Evolutionary conservation across 2,113 vertebrate genomes (phyloP).

Genomic region (Callipepla squamata): DNA sequence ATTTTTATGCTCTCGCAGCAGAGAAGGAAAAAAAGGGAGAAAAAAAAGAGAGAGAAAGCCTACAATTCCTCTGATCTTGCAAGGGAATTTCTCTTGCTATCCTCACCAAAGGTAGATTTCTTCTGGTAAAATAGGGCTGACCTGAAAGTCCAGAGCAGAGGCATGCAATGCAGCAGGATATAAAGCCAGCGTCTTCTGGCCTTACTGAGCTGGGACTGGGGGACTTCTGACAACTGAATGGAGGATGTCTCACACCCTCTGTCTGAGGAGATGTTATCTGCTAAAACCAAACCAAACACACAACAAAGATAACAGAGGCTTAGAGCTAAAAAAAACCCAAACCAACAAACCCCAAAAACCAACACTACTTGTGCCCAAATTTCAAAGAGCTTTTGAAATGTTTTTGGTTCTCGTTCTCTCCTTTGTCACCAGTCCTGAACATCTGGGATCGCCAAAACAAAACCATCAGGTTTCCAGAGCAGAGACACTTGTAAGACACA

Average conservation of each 20-base stretch:
- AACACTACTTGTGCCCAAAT: neutral
- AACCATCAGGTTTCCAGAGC: slow-evolving; percentile 45
- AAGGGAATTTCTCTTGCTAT: slow-evolving; percentile 40
- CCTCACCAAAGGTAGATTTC: neutral
- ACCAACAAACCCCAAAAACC: neutral
- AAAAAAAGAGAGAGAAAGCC: neutral
- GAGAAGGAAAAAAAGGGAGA: neutral
- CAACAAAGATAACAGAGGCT: neutral
- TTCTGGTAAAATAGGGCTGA: neutral
- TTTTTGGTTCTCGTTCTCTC: neutral
- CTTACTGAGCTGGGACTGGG: neutral
- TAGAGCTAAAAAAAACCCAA: neutral
- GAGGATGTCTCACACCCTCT: slow-evolving; percentile 6
- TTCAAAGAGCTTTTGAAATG: slow-evolving; percentile 24
- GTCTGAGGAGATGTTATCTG: slow-evolving; percentile 4
- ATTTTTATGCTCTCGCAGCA: slow-evolving; percentile 31
- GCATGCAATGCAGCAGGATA: neutral
- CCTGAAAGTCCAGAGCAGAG: neutral
- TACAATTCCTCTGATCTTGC: slow-evolving; percentile 26
- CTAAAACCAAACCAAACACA: neutral
- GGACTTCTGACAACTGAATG: slow-evolving; percentile 6
- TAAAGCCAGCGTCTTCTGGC: neutral
- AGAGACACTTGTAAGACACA: slow-evolving; percentile 6
- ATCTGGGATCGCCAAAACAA: slow-evolving; percentile 49
- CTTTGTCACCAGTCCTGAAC: neutral